Evolutionary conservation across 2,113 vertebrate genomes (phyloP).

Genomic region (Sander vitreus): DNA sequence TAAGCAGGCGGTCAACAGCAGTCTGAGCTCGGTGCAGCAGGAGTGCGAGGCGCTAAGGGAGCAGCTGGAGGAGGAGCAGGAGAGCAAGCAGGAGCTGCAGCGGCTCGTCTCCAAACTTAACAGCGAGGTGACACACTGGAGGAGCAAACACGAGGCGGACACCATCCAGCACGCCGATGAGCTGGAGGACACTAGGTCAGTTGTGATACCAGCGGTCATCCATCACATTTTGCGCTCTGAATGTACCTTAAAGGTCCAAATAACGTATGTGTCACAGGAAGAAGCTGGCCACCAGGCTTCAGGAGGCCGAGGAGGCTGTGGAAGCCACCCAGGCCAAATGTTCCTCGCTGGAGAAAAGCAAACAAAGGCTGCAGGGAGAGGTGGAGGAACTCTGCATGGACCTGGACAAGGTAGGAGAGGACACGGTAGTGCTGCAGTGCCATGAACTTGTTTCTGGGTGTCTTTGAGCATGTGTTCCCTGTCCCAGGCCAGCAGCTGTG

Average conservation of each 20-base stretch:
- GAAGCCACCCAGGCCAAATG: slow-evolving; percentile 86
- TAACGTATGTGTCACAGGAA: slow-evolving; percentile 74
- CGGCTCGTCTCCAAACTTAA: slow-evolving; percentile 87
- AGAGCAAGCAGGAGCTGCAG: slow-evolving; percentile 88
- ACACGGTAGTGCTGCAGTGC: no score
- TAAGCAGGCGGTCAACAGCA: slow-evolving; percentile 71
- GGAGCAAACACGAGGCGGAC: slow-evolving; percentile 83
- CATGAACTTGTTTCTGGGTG: neutral
- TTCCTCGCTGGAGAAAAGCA: slow-evolving; percentile 86
- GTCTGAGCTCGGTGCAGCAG: slow-evolving; percentile 72
- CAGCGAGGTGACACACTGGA: slow-evolving; percentile 86
- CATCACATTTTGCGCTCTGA: fast-evolving
- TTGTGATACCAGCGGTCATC: neutral
- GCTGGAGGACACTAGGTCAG: slow-evolving; percentile 86
- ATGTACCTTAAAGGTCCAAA: neutral
- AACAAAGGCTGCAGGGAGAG: slow-evolving; percentile 85
- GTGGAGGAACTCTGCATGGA: slow-evolving; percentile 87
- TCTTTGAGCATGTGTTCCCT: neutral
- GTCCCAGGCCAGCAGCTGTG: slow-evolving; percentile 74
- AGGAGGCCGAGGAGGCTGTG: slow-evolving; percentile 85
- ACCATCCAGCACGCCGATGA: slow-evolving; percentile 84
- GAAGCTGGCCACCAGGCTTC: slow-evolving; percentile 81
- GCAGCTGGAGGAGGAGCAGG: slow-evolving; percentile 89
- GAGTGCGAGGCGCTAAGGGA: slow-evolving; percentile 84
- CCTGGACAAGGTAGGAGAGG: slow-evolving; percentile 83